Conservation (phyloP, 2,797 vertebrate species). For the Malacoctenus gilli region DNA sequence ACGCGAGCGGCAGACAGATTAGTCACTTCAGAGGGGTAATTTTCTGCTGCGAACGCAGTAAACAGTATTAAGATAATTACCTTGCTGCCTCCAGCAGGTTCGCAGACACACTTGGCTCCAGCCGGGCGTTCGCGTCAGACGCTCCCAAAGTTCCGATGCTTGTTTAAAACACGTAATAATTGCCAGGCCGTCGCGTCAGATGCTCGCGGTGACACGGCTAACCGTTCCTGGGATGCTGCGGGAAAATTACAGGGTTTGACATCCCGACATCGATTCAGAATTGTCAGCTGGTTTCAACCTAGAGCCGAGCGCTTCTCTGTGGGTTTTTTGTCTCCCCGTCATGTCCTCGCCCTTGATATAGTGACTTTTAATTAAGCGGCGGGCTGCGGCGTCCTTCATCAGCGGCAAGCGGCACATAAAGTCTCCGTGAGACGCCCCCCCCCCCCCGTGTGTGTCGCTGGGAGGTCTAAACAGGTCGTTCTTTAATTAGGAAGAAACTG, state of each 20-base stretch:
- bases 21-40: conserved; percentile 52
- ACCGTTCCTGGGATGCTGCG: not conserved
- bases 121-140: not conserved
- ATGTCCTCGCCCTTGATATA: not conserved
- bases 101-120: not conserved
- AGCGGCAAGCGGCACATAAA: not conserved
- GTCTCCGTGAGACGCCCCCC: not conserved
- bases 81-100: conserved; percentile 44
- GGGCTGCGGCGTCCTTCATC: conserved; percentile 2
- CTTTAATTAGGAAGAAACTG: not conserved
- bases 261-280: not conserved
- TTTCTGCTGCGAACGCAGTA: conserved; percentile 56
- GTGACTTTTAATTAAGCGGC: not conserved
- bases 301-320: no score
- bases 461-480: not conserved
- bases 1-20: conserved; percentile 52
- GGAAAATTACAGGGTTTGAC: not conserved
- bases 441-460: not conserved
- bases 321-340: not conserved
- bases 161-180: conserved; percentile 1
- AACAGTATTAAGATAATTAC: conserved; percentile 63
- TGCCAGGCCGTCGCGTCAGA: not conserved
- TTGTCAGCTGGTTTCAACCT: no score
- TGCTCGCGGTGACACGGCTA: no score
- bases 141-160: conserved; percentile 2